Conservation (phyloP, 2,888 invertebrate species). For the Dorcus hopei region DNA sequence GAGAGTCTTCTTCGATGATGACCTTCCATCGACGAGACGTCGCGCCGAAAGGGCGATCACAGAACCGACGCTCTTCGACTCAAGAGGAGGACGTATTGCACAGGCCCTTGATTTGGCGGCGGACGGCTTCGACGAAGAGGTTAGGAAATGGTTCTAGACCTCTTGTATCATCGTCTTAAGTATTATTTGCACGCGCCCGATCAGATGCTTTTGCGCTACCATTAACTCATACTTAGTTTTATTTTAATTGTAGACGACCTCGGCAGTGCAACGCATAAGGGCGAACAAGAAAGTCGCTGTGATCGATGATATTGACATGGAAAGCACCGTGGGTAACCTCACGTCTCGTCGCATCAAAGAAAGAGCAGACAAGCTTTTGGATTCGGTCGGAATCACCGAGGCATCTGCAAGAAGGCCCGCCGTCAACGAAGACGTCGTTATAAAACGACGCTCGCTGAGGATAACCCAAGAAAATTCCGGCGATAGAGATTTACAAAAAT, state of each 20-base stretch:
- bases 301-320: slow-evolving; percentile 63
- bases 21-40: slow-evolving; percentile 51
- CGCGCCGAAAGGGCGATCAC: slow-evolving; percentile 51
- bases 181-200: neutral
- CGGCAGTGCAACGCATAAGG: slow-evolving; percentile 59
- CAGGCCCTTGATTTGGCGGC: slow-evolving; percentile 48
- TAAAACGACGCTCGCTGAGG: slow-evolving; percentile 49
- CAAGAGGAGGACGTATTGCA: slow-evolving; percentile 56
- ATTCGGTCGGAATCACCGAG: slow-evolving; percentile 61
- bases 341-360: slow-evolving; percentile 57
- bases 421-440: slow-evolving; percentile 38
- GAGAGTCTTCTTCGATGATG: slow-evolving; percentile 54
- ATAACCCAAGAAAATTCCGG: slow-evolving; percentile 30
- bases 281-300: slow-evolving; percentile 60
- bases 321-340: slow-evolving; percentile 57
- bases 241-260: slow-evolving; percentile 53
- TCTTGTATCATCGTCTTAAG: neutral
- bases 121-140: slow-evolving; percentile 52
- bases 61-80: slow-evolving; percentile 63
- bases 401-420: slow-evolving; percentile 50
- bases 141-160: slow-evolving; percentile 36
- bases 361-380: slow-evolving; percentile 63
- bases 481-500: slow-evolving; percentile 54
- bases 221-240: neutral
- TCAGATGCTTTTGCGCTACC: neutral